Conservation (phyloP, 2,888 invertebrate genomes). For the Hypselothyrea guttata region DNA sequence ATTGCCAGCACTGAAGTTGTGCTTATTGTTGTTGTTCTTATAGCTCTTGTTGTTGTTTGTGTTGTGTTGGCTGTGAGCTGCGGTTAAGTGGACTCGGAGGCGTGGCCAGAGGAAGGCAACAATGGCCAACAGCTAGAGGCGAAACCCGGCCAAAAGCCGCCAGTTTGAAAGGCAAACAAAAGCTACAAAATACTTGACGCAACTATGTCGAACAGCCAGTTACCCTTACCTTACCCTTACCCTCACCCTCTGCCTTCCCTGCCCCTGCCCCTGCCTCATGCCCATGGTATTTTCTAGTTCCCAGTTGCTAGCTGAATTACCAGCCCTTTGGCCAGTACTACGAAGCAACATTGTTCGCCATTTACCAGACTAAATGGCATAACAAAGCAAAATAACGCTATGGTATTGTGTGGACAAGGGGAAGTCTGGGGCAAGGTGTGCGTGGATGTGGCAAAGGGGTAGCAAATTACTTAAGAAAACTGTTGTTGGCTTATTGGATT, state of each 20-base stretch:
- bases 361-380: constrained; percentile 69
- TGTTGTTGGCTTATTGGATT: constrained; percentile 76
- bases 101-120: constrained; percentile 15
- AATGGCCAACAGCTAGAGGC: constrained; percentile 20
- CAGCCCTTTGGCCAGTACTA: constrained; percentile 25
- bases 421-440: neutral
- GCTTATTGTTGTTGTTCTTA: constrained; percentile 2
- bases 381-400: constrained; percentile 55
- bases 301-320: neutral
- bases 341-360: constrained; percentile 66
- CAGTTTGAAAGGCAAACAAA: constrained; percentile 60
- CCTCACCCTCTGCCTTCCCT: neutral
- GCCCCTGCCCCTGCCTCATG: neutral
- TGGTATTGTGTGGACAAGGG: no score
- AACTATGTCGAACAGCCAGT: constrained; percentile 62
- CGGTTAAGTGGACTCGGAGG: constrained; percentile 35
- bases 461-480: constrained; percentile 75
- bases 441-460: constrained; percentile 37
- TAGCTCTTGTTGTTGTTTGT: constrained; percentile 3
- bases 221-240: neutral
- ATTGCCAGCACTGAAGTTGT: constrained; percentile 16
- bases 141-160: constrained; percentile 22
- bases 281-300: neutral
- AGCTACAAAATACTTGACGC: constrained; percentile 71
- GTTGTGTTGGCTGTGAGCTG: constrained; percentile 20